Evolutionary conservation across 2,888 invertebrate genomes (phyloP).

Genomic region (Malthinus seriepunctatus): DNA sequence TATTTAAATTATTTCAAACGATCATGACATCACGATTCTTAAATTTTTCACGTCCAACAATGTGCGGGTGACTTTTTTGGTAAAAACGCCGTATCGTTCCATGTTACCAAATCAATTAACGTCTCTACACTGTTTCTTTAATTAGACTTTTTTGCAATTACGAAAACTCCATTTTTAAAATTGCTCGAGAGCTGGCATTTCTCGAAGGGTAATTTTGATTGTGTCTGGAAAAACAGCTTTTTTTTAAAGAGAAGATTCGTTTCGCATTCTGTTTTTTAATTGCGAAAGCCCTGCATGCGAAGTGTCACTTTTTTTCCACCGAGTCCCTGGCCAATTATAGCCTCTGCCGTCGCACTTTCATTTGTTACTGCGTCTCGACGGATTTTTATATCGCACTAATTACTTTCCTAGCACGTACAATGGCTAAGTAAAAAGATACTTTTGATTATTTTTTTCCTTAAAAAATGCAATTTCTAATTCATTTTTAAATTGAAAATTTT

Average conservation of each 20-base stretch:
- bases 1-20: slow-evolving; percentile 22
- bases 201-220: slow-evolving; percentile 52
- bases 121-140: slow-evolving; percentile 51
- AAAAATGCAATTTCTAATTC: no score
- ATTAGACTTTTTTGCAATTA: slow-evolving; percentile 55
- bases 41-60: slow-evolving; percentile 24
- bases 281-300: slow-evolving; percentile 51
- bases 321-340: slow-evolving; percentile 45
- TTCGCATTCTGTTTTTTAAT: slow-evolving; percentile 42
- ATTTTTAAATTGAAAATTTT: no score
- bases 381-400: slow-evolving; percentile 57
- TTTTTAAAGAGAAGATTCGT: slow-evolving; percentile 27
- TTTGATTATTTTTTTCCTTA: slow-evolving; percentile 8
- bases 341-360: slow-evolving; percentile 48
- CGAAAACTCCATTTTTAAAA: slow-evolving; percentile 55
- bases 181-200: slow-evolving; percentile 47
- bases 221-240: slow-evolving; percentile 40
- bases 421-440: slow-evolving; percentile 30
- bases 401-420: slow-evolving; percentile 54
- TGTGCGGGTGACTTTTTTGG: slow-evolving; percentile 10
- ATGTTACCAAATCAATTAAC: slow-evolving; percentile 56
- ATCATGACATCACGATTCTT: slow-evolving; percentile 26
- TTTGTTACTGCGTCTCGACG: slow-evolving; percentile 53
- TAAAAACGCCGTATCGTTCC: slow-evolving; percentile 41
- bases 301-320: slow-evolving; percentile 49